phyloP scores from a whole-genome alignment of 2,797 vertebrate genomes.

The Kryptolebias ocellatus region DNA sequence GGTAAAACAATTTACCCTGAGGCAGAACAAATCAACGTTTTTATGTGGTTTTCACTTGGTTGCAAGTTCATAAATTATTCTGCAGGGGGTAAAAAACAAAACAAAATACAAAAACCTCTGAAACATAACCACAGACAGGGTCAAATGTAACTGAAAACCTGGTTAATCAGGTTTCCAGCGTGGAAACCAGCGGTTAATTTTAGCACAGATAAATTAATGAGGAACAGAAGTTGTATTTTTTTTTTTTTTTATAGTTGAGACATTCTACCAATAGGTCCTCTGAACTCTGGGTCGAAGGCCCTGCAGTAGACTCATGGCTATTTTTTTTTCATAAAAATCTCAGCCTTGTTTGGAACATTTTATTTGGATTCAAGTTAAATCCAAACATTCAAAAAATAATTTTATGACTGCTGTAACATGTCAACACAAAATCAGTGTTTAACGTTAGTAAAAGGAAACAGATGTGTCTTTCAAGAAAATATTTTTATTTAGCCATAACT shows the following conservation, averaged over 20 bases:
- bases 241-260: constrained; percentile 5
- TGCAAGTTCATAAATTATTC: constrained; percentile 31
- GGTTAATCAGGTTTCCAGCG: background rate
- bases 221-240: background rate
- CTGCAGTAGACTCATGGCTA: too few species aligned
- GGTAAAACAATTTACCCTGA: constrained; percentile 11
- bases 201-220: background rate
- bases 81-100: background rate
- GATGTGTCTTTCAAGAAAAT: too few species aligned
- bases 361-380: too few species aligned
- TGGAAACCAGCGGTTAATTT: background rate
- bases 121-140: constrained; percentile 1
- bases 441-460: too few species aligned
- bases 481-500: too few species aligned
- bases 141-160: background rate
- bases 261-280: background rate
- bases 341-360: too few species aligned
- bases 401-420: too few species aligned
- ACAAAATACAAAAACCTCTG: constrained; percentile 7
- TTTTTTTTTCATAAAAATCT: too few species aligned
- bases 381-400: too few species aligned
- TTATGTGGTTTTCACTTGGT: constrained; percentile 24
- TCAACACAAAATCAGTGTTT: too few species aligned
- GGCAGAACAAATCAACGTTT: constrained; percentile 35
- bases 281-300: background rate